A percentile compares a stretch with the other conserved stretches of the same genome.
These are phyloP conservation scores for Amphiura filiformis DNA, from an alignment of 35 echinoderm and acorn worm genomes.

Conservation along the genomic window DNA sequence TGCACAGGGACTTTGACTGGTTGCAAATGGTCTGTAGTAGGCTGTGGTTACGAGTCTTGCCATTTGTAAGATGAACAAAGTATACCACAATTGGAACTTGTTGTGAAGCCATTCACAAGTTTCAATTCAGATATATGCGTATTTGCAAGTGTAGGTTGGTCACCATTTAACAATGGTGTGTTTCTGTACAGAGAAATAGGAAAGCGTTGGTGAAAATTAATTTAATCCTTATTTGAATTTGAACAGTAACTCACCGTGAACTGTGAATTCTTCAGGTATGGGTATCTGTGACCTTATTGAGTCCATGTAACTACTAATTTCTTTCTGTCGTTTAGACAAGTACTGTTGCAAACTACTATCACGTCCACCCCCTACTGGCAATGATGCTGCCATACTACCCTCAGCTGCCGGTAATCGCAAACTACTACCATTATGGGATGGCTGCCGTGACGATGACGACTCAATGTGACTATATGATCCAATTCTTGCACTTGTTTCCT, in stretches of 20 bases:
- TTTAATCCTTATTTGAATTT: too few relatives aligned
- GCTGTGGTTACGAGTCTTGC: too few relatives aligned
- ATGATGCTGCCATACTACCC: not conserved
- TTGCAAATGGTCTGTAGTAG: too few relatives aligned
- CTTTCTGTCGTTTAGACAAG: slow-evolving; percentile 78
- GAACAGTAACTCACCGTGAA: slow-evolving; percentile 78
- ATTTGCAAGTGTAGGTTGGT: too few relatives aligned
- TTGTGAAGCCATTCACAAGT: too few relatives aligned
- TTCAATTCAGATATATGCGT: too few relatives aligned
- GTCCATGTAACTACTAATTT: slow-evolving; percentile 93
- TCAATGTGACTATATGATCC: not conserved
- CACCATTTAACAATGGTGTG: too few relatives aligned
- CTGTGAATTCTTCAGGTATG: slow-evolving; percentile 82
- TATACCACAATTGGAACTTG: too few relatives aligned
- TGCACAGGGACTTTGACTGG: too few relatives aligned
- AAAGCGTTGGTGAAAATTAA: too few relatives aligned
- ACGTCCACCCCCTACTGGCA: slow-evolving; percentile 39
- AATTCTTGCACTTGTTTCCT: slow-evolving; percentile 25
- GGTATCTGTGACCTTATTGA: slow-evolving; percentile 88
- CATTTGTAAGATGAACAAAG: too few relatives aligned
- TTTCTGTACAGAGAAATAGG: too few relatives aligned
- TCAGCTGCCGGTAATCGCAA: slow-evolving; percentile 2
- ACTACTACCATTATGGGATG: not conserved
- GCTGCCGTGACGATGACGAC: not conserved
- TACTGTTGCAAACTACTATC: slow-evolving; percentile 96